Evolutionary conservation across 2,888 invertebrate genomes (phyloP).

Genomic region (Geophilus truncorum): DNA sequence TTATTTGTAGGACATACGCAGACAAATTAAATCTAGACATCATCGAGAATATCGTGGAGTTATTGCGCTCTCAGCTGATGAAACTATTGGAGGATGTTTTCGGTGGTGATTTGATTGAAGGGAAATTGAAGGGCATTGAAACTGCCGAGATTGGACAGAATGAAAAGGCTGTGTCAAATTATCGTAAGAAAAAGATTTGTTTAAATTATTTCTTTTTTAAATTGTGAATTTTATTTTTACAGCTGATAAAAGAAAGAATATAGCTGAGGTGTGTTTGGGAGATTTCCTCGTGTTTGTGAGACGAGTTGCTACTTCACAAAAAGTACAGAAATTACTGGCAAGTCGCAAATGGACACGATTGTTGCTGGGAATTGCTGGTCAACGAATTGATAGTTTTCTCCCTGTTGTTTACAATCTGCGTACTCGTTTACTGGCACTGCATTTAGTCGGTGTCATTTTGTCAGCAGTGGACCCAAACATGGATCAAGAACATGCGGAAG

Average conservation of each 20-base stretch:
- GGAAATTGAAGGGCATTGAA: background rate
- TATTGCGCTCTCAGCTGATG: conserved; percentile 54
- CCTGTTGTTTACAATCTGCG: conserved; percentile 52
- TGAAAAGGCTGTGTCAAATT: background rate
- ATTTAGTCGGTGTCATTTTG: conserved; percentile 54
- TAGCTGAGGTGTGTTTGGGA: conserved; percentile 48
- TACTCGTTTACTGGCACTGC: conserved; percentile 55
- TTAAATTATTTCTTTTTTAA: background rate
- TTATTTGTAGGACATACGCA: conserved; percentile 55
- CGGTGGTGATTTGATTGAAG: background rate
- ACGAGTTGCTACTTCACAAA: conserved; percentile 52
- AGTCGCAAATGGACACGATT: conserved; percentile 54
- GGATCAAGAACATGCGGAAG: conserved; percentile 47
- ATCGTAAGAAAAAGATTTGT: too few relatives aligned
- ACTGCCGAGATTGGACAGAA: background rate
- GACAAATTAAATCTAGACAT: conserved; percentile 52
- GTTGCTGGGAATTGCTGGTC: conserved; percentile 50
- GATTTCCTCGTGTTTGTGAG: conserved; percentile 57
- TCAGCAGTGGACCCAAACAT: conserved; percentile 49
- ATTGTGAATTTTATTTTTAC: background rate
- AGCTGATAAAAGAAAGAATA: conserved; percentile 21
- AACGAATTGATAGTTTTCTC: conserved; percentile 39
- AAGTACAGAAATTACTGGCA: conserved; percentile 52
- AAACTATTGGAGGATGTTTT: conserved; percentile 42
- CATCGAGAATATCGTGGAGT: conserved; percentile 54